Evolutionary conservation across 30 jellyfish, hydroid and myxozoan species (phyloP).

Genomic region (Hydra vulgaris): DNA sequence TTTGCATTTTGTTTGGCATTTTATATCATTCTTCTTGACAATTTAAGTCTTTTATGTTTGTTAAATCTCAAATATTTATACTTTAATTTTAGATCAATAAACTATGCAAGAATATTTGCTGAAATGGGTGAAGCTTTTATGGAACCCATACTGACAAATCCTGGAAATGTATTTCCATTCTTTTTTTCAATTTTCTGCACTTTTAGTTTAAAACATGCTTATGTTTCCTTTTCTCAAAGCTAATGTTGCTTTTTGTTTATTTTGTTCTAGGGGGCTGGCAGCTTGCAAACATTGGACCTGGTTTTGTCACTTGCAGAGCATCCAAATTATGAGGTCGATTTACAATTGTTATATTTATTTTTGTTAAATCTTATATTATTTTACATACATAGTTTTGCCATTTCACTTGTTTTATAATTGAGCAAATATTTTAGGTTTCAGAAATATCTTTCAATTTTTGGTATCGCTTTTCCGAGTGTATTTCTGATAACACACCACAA

Average conservation of each 20-base stretch:
- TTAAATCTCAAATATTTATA: neutral
- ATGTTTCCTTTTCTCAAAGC: neutral
- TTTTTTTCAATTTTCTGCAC: too few relatives aligned
- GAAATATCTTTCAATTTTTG: constrained; percentile 76
- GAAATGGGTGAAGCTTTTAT: constrained; percentile 76
- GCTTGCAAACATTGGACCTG: constrained; percentile 49
- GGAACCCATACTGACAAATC: constrained; percentile 42
- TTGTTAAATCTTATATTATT: neutral
- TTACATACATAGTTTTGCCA: too few relatives aligned
- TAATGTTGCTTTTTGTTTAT: neutral
- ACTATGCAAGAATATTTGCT: constrained; percentile 60
- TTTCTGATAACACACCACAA: constrained; percentile 29
- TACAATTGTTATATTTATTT: neutral
- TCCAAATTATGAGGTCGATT: constrained; percentile 89
- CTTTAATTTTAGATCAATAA: constrained; percentile 33
- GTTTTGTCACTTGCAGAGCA: constrained; percentile 52
- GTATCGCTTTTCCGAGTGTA: constrained; percentile 79
- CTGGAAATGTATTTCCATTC: constrained; percentile 43
- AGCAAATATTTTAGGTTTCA: constrained; percentile 52
- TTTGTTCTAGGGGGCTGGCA: constrained; percentile 68
- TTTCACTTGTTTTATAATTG: too few relatives aligned
- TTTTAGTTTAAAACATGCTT: too few relatives aligned
- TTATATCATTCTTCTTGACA: too few relatives aligned
- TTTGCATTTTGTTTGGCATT: too few relatives aligned
- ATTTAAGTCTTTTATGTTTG: neutral